Evolutionary conservation across 2,888 invertebrate genomes (phyloP).

Genomic region (Chrysotoxum bicinctum): DNA sequence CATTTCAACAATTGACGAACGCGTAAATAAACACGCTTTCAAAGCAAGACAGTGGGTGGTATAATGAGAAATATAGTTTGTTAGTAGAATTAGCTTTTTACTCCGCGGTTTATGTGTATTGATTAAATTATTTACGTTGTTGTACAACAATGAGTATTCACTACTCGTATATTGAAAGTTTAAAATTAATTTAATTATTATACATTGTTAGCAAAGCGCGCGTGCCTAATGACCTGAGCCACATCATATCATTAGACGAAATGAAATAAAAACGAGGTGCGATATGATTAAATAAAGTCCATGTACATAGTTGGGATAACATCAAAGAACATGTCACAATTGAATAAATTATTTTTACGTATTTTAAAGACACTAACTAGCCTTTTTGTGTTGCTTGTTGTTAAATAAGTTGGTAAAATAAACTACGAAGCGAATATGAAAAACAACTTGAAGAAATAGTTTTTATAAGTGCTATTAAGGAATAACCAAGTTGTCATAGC

Average conservation of each 20-base stretch:
- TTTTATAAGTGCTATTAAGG: not conserved
- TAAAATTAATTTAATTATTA: constrained; percentile 9
- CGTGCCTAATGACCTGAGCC: not conserved
- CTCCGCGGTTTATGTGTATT: not conserved
- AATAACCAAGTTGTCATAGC: too few species aligned
- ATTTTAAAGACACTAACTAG: too few species aligned
- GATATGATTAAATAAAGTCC: not conserved
- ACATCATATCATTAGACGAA: not conserved
- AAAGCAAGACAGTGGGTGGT: not conserved
- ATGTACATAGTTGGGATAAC: not conserved
- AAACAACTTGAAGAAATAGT: not conserved
- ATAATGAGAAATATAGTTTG: not conserved
- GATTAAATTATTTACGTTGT: not conserved
- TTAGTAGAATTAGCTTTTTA: not conserved
- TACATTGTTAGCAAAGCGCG: not conserved
- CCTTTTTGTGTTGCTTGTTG: not conserved
- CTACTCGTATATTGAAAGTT: not conserved
- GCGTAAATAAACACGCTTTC: not conserved
- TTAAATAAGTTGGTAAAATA: too few species aligned
- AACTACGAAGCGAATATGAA: not conserved
- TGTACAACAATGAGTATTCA: not conserved
- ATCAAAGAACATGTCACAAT: not conserved
- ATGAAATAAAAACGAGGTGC: not conserved
- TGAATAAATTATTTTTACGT: too few species aligned
- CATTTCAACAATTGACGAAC: constrained; percentile 31